Base-by-base conservation (phyloP, 2,888 invertebrate genomes). In the Deilephila elpenor region DNA sequence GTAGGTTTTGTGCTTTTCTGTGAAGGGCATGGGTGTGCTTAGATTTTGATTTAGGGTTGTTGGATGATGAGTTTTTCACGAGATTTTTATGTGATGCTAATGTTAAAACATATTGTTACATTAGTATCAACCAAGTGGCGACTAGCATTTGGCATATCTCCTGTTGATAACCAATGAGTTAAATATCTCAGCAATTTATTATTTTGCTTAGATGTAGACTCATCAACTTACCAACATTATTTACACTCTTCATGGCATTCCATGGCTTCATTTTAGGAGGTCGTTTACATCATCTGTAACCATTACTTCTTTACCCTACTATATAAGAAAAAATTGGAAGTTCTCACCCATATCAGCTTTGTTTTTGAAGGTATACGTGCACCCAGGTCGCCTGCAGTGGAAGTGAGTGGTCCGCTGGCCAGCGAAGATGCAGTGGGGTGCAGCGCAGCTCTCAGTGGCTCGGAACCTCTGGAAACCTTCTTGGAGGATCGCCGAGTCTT, bases 1-100 rank as follows among this genome's bases (percentile, higher is more conserved):
- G 89, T 99, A 99, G 3, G 98, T 97, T 92, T 99, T 99, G 95
- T 99, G 99, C 94, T 99, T 99, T 93, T 99, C 99, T 99, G 95
- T 25, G 44, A 77, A 4, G 7, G 20, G 14, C 34, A 44, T 29
- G 25, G 8, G 56, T 17, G 17, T 17, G 64, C 20, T 59, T 67
- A 51, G 11, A 64, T 34, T 4, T 56, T n/a, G 44, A 29, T 53
- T n/a, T 19, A 25, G 1, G 17, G 14, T 14, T 3, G 5, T 60
- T 3, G 3, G 14, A 60, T 56, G 4, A 51, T 17, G 56, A 19
- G 6, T 5, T n/a, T n/a, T 56, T 44, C 3, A 8, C 3, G 37
- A 37, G 3, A 5, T 37, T 6, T 37, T 6, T 7, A 8, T 37
- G 8, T 8, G 8, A 2, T 44, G 44, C 44, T 37, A 0, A 37